phyloP scores from a whole-genome alignment of 2,797 vertebrate genomes.

The Helarctos malayanus region DNA sequence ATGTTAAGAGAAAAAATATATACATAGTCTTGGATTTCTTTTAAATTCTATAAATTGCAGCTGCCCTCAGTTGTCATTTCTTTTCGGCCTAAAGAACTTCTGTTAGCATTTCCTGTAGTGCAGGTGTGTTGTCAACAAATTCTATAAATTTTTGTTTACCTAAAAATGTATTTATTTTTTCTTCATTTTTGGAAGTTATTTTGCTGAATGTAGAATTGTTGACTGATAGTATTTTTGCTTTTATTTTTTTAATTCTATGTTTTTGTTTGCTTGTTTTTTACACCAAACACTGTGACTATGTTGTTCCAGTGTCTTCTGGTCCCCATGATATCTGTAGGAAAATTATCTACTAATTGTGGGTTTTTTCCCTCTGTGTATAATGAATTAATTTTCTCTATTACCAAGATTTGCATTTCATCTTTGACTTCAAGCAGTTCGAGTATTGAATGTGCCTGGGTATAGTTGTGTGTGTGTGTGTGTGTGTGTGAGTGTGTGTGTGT shows the following conservation, averaged over 20 bases:
- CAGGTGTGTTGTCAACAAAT: background rate
- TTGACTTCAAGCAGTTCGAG: background rate
- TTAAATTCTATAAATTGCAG: background rate
- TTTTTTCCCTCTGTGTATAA: background rate
- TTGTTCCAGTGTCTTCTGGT: background rate
- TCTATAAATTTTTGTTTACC: background rate
- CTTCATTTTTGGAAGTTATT: slow-evolving; percentile 37
- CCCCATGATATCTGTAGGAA: background rate
- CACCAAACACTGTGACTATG: background rate
- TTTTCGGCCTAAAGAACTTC: background rate
- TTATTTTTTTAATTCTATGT: background rate
- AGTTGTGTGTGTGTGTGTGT: background rate
- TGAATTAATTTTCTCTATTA: background rate
- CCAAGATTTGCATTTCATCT: slow-evolving; percentile 5
- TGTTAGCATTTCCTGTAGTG: background rate
- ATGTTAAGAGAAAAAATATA: background rate
- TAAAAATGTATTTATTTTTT: background rate
- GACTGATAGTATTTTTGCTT: background rate
- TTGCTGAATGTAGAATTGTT: background rate
- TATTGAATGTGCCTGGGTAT: background rate
- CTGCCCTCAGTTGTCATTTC: background rate
- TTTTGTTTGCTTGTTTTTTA: background rate
- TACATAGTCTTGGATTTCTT: background rate
- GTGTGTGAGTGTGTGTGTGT: background rate
- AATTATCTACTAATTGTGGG: background rate